These are phyloP conservation scores for Caerostris extrusa DNA, from an alignment of 1,140 invertebrate genomes.

Conservation along the genomic window DNA sequence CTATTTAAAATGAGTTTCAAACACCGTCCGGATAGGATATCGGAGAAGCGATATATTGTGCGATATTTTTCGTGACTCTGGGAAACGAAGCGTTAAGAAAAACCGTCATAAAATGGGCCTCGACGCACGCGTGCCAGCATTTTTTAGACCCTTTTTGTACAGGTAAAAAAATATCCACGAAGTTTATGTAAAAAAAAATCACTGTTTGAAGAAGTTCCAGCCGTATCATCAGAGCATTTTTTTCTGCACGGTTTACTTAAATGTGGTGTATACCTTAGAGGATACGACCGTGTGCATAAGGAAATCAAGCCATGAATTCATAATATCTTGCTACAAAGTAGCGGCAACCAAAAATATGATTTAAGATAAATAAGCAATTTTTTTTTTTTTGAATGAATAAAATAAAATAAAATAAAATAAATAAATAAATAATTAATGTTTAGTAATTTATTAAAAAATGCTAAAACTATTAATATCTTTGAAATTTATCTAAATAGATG, in stretches of 20 bases:
- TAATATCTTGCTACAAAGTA: neutral
- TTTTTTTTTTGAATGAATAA: too few relatives aligned
- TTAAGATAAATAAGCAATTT: too few relatives aligned
- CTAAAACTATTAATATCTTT: too few relatives aligned
- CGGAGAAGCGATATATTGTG: neutral
- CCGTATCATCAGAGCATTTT: neutral
- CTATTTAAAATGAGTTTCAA: slow-evolving; percentile 34
- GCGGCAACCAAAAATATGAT: too few relatives aligned
- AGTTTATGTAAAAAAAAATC: neutral
- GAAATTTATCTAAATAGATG: too few relatives aligned
- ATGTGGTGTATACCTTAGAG: neutral
- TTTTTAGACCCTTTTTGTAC: neutral
- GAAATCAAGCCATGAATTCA: neutral
- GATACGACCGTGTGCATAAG: neutral
- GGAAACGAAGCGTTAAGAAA: neutral
- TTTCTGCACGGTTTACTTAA: neutral
- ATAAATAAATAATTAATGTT: too few relatives aligned
- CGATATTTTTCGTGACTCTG: neutral
- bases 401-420: too few relatives aligned
- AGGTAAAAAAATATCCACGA: neutral
- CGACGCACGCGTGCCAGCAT: slow-evolving; percentile 1
- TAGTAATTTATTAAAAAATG: too few relatives aligned
- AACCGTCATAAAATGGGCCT: neutral
- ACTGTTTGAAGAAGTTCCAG: neutral
- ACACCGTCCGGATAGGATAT: neutral